Evolutionary conservation across 2,113 vertebrate genomes (phyloP).

Genomic region (Galbula dea): DNA sequence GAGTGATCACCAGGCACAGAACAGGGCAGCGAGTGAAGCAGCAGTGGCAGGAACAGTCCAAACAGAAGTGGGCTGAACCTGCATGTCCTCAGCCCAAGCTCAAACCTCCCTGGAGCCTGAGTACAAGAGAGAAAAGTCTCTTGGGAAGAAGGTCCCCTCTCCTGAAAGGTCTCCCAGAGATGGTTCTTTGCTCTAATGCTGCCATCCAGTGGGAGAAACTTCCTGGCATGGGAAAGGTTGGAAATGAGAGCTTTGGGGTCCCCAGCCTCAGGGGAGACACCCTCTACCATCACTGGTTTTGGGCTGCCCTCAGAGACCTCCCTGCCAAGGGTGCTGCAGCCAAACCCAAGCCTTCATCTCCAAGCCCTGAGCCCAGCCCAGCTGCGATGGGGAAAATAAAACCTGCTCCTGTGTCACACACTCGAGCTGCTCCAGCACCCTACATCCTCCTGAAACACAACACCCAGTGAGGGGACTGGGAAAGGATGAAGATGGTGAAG

Average conservation of each 20-base stretch:
- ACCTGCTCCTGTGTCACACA: accelerated
- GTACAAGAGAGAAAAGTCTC: not conserved
- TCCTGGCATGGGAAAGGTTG: not conserved
- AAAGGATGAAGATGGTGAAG: not conserved
- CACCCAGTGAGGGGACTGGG: accelerated
- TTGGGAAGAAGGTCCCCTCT: not conserved
- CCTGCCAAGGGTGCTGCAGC: not conserved
- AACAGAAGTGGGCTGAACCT: not conserved
- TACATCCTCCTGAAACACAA: accelerated
- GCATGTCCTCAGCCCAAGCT: accelerated
- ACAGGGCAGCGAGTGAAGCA: not conserved
- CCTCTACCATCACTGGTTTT: not conserved
- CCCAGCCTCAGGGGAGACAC: accelerated
- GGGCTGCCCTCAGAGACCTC: not conserved
- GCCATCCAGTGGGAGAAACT: slow-evolving; percentile 55
- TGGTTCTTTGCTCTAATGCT: not conserved
- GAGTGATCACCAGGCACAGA: not conserved
- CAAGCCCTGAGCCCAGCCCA: not conserved
- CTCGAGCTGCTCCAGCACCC: not conserved
- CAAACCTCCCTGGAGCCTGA: accelerated
- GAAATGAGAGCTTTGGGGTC: too few species aligned
- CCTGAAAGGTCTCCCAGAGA: not conserved
- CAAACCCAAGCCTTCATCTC: not conserved
- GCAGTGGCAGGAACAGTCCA: not conserved
- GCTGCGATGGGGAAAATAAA: accelerated